Evolutionary conservation across 2,797 vertebrate species (phyloP).

Genomic region (Acipenser ruthenus): DNA sequence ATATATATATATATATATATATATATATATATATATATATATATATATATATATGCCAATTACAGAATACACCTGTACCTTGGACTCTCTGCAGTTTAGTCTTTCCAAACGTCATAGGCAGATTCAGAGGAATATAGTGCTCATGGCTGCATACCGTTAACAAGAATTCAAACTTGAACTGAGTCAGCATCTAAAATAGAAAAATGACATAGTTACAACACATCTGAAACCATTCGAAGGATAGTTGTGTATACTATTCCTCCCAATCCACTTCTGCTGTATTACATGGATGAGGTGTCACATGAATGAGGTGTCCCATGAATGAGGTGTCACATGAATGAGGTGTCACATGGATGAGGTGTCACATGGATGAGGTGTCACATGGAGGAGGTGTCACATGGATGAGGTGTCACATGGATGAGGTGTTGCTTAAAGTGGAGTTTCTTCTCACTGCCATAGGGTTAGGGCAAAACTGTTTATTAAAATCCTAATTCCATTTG

Average conservation of each 20-base stretch:
- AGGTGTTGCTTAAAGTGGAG: too few species aligned
- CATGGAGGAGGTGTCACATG: too few species aligned
- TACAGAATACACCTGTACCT: conserved; percentile 54
- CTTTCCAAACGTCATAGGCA: conserved; percentile 90
- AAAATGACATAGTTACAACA: conserved; percentile 11
- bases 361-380: too few species aligned
- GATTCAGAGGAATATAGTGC: conserved; percentile 92
- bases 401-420: too few species aligned
- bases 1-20: background rate
- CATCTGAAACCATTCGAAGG: background rate
- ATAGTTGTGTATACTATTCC: background rate
- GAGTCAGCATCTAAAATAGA: conserved; percentile 68
- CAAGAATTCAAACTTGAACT: conserved; percentile 95
- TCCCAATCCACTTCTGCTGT: too few species aligned
- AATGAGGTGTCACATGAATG: too few species aligned
- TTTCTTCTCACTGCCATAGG: background rate
- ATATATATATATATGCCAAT: background rate
- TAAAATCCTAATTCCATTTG: rapidly evolving
- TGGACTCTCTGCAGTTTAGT: conserved; percentile 85
- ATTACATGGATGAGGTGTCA: too few species aligned
- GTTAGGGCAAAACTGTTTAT: background rate
- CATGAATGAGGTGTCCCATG: too few species aligned
- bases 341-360: too few species aligned
- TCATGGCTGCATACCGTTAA: conserved; percentile 88
- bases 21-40: too few species aligned